These are phyloP conservation scores for Catocala sponsa DNA, from an alignment of 2,888 invertebrate species.

Conservation along the genomic window DNA sequence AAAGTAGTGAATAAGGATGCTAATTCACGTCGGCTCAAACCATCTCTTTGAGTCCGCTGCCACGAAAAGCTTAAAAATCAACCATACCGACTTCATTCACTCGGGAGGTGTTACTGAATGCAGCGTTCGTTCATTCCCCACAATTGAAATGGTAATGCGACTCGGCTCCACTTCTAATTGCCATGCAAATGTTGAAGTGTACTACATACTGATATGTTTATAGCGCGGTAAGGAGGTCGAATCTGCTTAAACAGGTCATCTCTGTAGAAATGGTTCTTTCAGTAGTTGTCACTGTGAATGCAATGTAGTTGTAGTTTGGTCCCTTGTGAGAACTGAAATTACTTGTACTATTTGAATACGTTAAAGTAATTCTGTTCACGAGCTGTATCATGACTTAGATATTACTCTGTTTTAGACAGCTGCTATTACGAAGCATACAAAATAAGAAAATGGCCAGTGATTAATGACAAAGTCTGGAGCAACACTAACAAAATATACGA, in stretches of 20 bases:
- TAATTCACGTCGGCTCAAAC: constrained; percentile 62
- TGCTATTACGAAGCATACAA: too few relatives aligned
- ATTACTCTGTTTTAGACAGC: too few relatives aligned
- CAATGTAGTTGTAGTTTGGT: constrained; percentile 13
- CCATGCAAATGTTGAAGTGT: constrained; percentile 74
- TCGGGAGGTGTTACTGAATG: constrained; percentile 60
- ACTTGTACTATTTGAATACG: too few relatives aligned
- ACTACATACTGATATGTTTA: constrained; percentile 47
- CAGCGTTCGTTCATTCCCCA: constrained; percentile 66
- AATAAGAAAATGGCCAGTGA: neutral
- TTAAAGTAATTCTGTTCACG: neutral
- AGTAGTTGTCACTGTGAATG: constrained; percentile 20
- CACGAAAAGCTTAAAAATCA: constrained; percentile 63
- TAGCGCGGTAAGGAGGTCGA: constrained; percentile 33
- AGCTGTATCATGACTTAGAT: neutral
- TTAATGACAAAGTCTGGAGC: neutral
- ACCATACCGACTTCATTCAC: constrained; percentile 61
- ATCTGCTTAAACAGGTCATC: constrained; percentile 36
- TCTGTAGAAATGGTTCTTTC: constrained; percentile 36
- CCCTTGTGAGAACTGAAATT: neutral
- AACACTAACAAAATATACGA: neutral
- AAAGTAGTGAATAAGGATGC: constrained; percentile 48
- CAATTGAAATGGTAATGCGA: constrained; percentile 83
- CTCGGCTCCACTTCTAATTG: constrained; percentile 71
- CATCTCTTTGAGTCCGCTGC: constrained; percentile 47